Percentiles rank a stretch among this genome's conserved stretches.
phyloP scores from a whole-genome alignment of 2,113 vertebrate genomes.

The Meleagris gallopavo region DNA sequence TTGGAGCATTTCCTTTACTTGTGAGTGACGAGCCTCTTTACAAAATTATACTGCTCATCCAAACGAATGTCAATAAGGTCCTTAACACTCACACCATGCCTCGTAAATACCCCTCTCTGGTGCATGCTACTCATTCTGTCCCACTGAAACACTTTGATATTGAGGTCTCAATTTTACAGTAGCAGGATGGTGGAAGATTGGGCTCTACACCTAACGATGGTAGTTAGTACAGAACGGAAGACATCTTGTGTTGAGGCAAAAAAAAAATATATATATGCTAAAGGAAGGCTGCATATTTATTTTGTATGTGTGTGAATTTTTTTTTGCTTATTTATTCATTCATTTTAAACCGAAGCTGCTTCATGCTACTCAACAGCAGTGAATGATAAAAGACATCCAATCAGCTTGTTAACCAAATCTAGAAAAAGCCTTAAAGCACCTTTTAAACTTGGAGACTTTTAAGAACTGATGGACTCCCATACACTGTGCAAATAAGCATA shows the following conservation, averaged over 20 bases:
- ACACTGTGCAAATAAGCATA: background rate
- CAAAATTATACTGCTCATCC: background rate
- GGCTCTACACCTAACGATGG: background rate
- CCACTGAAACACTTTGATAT: background rate
- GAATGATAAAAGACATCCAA: background rate
- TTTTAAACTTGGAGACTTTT: background rate
- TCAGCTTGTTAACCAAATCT: background rate
- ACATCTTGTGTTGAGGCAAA: background rate
- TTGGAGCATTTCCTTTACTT: background rate
- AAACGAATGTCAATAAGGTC: background rate
- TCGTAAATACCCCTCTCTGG: background rate
- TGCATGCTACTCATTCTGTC: background rate
- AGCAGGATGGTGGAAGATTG: background rate
- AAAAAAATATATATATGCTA: background rate
- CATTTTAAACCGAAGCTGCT: background rate
- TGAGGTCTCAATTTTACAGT: background rate
- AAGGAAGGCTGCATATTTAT: fast-evolving
- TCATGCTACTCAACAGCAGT: background rate
- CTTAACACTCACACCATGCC: background rate
- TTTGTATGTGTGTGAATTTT: background rate
- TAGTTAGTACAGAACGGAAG: background rate
- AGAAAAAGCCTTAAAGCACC: background rate
- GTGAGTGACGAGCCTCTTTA: background rate
- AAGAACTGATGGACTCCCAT: background rate
- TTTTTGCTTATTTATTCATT: background rate